phyloP scores from a whole-genome alignment of 2,113 vertebrate genomes.

The Gallinago jamesoni region DNA sequence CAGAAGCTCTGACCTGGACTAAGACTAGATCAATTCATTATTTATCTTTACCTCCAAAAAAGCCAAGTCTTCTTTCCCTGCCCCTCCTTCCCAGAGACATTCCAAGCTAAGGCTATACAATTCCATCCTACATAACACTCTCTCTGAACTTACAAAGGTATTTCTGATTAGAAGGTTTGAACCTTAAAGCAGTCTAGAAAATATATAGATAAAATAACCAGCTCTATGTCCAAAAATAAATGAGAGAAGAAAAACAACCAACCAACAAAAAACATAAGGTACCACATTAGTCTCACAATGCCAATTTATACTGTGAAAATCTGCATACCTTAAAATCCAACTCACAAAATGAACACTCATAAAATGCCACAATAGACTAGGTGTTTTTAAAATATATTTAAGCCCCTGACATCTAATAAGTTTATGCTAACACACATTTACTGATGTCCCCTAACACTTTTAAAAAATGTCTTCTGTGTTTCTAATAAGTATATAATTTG shows the following conservation, averaged over 20 bases:
- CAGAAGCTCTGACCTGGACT: background rate
- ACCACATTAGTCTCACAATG: background rate
- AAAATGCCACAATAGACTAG: fast-evolving
- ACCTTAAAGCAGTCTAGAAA: background rate
- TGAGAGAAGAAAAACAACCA: background rate
- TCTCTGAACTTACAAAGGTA: background rate
- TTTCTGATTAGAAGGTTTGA: background rate
- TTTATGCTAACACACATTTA: background rate
- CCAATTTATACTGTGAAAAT: background rate
- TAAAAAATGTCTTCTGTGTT: background rate
- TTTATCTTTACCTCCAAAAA: background rate
- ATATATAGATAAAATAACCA: background rate
- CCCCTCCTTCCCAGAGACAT: fast-evolving
- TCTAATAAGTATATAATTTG: background rate
- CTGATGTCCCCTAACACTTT: background rate
- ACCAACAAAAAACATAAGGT: background rate
- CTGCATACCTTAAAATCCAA: background rate
- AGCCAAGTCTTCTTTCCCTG: fast-evolving
- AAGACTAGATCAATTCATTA: background rate
- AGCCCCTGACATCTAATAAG: background rate
- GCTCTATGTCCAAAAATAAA: background rate
- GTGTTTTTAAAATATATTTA: background rate
- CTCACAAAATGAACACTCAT: background rate
- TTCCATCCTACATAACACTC: background rate
- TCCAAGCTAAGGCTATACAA: background rate